Base-by-base conservation (phyloP, 2,797 vertebrate genomes). In the Cygnus olor region DNA sequence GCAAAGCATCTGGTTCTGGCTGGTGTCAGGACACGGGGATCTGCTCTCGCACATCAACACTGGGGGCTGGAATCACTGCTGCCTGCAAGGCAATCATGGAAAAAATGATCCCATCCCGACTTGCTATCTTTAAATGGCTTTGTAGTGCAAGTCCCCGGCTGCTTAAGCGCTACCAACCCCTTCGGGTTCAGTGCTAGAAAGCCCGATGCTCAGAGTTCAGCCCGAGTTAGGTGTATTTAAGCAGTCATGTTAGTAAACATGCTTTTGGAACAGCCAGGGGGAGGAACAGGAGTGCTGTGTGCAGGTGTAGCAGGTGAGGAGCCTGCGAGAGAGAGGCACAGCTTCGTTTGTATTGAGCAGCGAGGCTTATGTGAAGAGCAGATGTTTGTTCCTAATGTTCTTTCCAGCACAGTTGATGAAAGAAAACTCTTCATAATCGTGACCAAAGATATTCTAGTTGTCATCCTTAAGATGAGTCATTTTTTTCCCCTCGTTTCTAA, bases 311-410 rank as follows among this genome's bases (percentile, higher is more conserved):
- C 36, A 1, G 11, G 20, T 74, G 68, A 64, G 18, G 36, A 71
- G n/a, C 79, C 61, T 66, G 70, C 53, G 70, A 88, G 51, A 56
- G 54, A 80, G 51, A 56, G 58, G 45, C 57, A 30, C 30, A 25
- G 42, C 14, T 76, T 53, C 0, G 0, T 45, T 88, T 77, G 63
- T 82, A 9, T 34, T 73, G 56, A 85, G 44, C 61, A 79, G 30
- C 0, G 0, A 66, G 49, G 56, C 38, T 85, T 92, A 44, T 0
- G 34, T 76, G 78, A 68, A 90, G 70, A 94, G 32, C 68, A 83
- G 80, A 71, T 92, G 83, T 90, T 94, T 90, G 90, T 78, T 79
- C 38, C 15, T 82, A 36, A 69, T 85, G 38, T 89, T 90, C 82
- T 90, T 80, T 85, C 60, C 88, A 89, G 72, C 34, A n/a, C 16